Evolutionary conservation across 2,113 vertebrate species (phyloP).

Genomic region (Taurulus bubalis): DNA sequence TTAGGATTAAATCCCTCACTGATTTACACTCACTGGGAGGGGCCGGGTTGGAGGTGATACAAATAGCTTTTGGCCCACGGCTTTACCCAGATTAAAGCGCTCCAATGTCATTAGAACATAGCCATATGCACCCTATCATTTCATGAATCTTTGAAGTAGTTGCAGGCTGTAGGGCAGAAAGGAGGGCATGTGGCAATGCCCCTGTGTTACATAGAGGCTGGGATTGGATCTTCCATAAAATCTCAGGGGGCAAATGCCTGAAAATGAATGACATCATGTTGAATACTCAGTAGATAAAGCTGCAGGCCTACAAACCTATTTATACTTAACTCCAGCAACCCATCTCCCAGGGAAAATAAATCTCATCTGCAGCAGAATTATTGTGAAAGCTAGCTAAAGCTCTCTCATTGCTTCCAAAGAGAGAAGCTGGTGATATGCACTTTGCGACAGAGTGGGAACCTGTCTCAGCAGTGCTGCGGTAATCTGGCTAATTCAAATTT

Average conservation of each 20-base stretch:
- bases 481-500: slow-evolving; percentile 43
- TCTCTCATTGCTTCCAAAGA: not conserved
- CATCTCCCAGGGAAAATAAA: not conserved
- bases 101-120: slow-evolving; percentile 79
- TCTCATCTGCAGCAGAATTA: slow-evolving; percentile 40
- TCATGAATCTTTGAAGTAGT: slow-evolving; percentile 64
- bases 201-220: not conserved
- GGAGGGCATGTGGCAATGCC: not conserved
- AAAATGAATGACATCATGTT: slow-evolving; percentile 57
- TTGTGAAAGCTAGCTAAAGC: not conserved
- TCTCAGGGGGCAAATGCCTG: not conserved
- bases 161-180: slow-evolving; percentile 31
- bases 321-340: slow-evolving; percentile 19
- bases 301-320: slow-evolving; percentile 1
- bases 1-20: slow-evolving; percentile 81
- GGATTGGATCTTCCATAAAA: not conserved
- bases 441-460: slow-evolving; percentile 57
- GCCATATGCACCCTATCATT: slow-evolving; percentile 65
- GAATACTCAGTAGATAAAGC: slow-evolving; percentile 17
- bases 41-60: slow-evolving; percentile 74
- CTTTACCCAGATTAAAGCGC: slow-evolving; percentile 82
- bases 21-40: slow-evolving; percentile 72
- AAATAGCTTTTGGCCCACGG: slow-evolving; percentile 79
- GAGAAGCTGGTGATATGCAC: slow-evolving; percentile 33
- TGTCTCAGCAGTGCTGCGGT: slow-evolving; percentile 49